Evolutionary conservation across 2,113 vertebrate species (phyloP).

Genomic region (Poeciliopsis occidentalis): DNA sequence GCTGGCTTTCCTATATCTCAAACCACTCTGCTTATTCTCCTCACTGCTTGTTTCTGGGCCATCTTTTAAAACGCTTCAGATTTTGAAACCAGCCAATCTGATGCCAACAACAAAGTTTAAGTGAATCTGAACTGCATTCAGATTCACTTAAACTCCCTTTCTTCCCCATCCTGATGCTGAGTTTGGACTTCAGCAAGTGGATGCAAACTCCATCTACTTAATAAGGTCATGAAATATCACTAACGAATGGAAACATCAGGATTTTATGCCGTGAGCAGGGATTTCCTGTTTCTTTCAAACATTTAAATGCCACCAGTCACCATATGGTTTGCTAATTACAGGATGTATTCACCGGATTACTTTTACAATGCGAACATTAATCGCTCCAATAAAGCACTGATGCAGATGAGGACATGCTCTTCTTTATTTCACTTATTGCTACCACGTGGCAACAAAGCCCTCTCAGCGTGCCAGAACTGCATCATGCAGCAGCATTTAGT

Average conservation of each 20-base stretch:
- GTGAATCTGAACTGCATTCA: no score
- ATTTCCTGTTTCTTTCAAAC: neutral
- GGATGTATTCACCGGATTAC: constrained; percentile 9
- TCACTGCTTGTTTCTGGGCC: neutral
- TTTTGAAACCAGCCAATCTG: neutral
- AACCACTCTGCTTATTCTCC: neutral
- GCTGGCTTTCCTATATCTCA: neutral
- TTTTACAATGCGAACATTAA: constrained; percentile 13
- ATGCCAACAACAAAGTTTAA: no score
- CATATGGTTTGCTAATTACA: constrained; percentile 15
- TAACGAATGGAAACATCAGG: neutral
- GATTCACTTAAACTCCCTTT: neutral
- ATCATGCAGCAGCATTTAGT: constrained; percentile 35
- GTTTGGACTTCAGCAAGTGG: neutral
- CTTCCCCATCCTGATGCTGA: neutral
- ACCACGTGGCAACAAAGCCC: constrained; percentile 22
- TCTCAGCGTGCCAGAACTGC: neutral
- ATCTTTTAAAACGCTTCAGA: no score
- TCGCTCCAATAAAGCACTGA: constrained; percentile 7
- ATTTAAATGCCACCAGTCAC: neutral
- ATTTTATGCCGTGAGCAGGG: neutral
- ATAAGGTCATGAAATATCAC: neutral
- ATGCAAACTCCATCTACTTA: neutral
- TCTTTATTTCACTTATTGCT: constrained; percentile 30
- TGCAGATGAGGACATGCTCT: neutral